Evolutionary conservation across 2,113 vertebrate genomes (phyloP).

Genomic region (Otolemur garnettii): DNA sequence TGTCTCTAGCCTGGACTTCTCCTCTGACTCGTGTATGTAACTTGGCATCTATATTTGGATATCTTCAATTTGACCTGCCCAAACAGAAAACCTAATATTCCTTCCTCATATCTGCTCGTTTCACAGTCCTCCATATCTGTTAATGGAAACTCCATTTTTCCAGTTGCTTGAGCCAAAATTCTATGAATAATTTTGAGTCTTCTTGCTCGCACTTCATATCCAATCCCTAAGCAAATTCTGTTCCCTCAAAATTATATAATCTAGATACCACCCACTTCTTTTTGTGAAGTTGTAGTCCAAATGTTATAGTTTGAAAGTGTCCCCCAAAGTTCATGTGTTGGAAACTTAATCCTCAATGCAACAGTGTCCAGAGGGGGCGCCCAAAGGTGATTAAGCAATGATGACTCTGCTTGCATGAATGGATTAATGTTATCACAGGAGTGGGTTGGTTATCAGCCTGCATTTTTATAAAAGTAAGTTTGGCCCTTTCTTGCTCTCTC

Average conservation of each 20-base stretch:
- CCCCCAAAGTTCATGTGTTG: neutral
- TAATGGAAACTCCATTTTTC: neutral
- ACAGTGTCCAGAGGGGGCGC: neutral
- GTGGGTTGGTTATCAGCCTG: neutral
- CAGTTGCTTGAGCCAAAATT: neutral
- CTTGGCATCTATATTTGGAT: neutral
- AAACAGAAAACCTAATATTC: neutral
- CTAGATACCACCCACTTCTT: neutral
- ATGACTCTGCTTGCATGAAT: neutral
- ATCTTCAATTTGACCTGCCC: conserved; percentile 10
- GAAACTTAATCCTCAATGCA: neutral
- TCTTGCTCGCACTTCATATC: neutral
- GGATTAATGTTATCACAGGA: neutral
- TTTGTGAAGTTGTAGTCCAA: conserved; percentile 7
- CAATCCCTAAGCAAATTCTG: neutral
- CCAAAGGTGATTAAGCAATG: neutral
- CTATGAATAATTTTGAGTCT: neutral
- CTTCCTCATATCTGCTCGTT: neutral
- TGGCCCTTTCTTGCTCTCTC: neutral
- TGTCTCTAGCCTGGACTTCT: neutral
- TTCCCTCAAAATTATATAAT: conserved; percentile 7
- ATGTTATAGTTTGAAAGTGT: neutral
- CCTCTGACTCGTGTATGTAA: neutral
- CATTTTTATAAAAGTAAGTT: neutral
- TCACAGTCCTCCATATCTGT: neutral